Percentiles rank a stretch among this genome's conserved stretches.
phyloP scores from a whole-genome alignment of 1,140 invertebrate genomes.

The Spodoptera litura region DNA sequence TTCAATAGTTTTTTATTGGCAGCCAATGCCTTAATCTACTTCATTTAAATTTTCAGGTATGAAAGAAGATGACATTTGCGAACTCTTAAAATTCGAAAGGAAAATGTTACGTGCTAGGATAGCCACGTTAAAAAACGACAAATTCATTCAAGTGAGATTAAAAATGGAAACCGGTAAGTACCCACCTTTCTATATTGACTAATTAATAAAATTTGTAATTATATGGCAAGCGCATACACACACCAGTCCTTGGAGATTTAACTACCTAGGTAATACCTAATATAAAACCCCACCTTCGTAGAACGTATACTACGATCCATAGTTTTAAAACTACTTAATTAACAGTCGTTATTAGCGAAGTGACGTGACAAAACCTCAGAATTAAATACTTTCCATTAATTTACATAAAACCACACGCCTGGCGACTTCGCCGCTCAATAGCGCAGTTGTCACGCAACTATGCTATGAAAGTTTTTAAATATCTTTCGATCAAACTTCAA shows the following conservation, averaged over 20 bases:
- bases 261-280: no score
- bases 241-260: no score
- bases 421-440: background rate
- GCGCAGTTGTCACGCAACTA: background rate
- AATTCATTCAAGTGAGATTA: conserved; percentile 96
- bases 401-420: background rate
- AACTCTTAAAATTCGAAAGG: conserved; percentile 96
- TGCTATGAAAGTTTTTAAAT: background rate
- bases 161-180: conserved; percentile 95
- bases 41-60: conserved; percentile 88
- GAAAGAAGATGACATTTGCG: conserved; percentile 98
- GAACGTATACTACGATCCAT: no score
- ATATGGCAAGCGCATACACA: no score
- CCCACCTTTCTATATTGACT: conserved; percentile 5
- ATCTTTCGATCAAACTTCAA: no score
- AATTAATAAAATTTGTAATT: background rate
- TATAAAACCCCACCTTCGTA: background rate
- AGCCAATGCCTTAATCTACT: no score
- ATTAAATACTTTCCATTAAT: background rate
- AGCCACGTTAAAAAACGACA: conserved; percentile 95
- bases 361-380: background rate
- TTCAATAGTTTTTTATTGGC: no score
- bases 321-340: no score
- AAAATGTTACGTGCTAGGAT: conserved; percentile 97
- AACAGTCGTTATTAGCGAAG: no score